These are phyloP conservation scores for Pollenia labialis DNA, from an alignment of 2,888 invertebrate genomes.

Conservation along the genomic window DNA sequence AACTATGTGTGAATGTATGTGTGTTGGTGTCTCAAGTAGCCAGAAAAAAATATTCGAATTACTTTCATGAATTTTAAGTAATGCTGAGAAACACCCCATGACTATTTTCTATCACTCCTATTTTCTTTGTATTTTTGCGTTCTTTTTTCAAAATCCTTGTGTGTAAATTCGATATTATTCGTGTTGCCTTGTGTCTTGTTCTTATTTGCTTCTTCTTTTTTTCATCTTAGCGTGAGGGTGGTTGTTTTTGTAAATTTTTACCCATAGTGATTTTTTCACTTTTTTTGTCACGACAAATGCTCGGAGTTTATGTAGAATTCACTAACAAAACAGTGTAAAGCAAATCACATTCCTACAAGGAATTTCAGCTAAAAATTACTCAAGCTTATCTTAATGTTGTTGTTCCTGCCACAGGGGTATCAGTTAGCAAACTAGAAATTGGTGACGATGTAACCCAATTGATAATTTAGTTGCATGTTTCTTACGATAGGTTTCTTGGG, in stretches of 20 bases:
- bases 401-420: conserved; percentile 70
- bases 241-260: not conserved
- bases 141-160: not conserved
- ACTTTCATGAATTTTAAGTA: conserved; percentile 72
- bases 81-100: conserved; percentile 58
- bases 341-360: conserved; percentile 73
- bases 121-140: conserved; percentile 1
- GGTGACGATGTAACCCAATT: conserved; percentile 33
- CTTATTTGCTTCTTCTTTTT: conserved; percentile 24
- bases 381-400: conserved; percentile 72
- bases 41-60: conserved; percentile 63
- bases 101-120: conserved; percentile 63
- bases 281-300: conserved; percentile 60
- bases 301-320: conserved; percentile 64
- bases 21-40: conserved; percentile 65
- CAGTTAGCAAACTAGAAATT: conserved; percentile 58
- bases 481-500: not conserved
- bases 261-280: conserved; percentile 9
- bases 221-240: not conserved
- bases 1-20: not conserved
- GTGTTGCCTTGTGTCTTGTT: conserved; percentile 18
- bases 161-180: not conserved
- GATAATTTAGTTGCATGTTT: not conserved
- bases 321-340: conserved; percentile 66
- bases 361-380: conserved; percentile 73